Percentiles rank a stretch among this genome's conserved stretches.
Conservation (phyloP, 2,797 vertebrate species). For the Centropyge bicolor region DNA sequence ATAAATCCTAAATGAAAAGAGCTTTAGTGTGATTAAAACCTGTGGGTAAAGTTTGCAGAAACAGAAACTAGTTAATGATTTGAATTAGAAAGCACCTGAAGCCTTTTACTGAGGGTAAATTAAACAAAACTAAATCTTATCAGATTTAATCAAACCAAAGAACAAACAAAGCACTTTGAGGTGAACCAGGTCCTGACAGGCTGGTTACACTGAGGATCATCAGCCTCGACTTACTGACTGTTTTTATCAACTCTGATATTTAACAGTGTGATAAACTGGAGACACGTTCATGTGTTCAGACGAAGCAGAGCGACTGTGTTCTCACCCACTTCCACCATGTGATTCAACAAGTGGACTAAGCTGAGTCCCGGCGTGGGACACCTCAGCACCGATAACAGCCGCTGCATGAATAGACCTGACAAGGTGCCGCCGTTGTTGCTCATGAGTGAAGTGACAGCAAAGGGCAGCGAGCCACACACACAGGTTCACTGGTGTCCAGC, state of each 20-base stretch:
- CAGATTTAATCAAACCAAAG: neutral
- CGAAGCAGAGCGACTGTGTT: neutral
- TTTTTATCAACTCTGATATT: neutral
- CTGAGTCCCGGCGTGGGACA: conserved; percentile 36
- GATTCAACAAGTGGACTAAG: conserved; percentile 31
- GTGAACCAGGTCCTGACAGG: neutral
- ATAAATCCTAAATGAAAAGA: too few species aligned
- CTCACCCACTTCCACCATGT: conserved; percentile 43
- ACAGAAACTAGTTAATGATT: too few species aligned
- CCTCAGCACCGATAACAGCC: conserved; percentile 45
- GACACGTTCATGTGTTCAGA: neutral
- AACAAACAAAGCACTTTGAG: neutral
- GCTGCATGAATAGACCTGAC: conserved; percentile 46
- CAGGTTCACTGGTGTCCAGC: too few species aligned
- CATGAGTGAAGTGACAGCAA: conserved; percentile 28
- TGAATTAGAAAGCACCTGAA: neutral
- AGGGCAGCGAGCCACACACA: neutral
- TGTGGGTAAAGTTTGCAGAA: too few species aligned
- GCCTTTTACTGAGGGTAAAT: neutral
- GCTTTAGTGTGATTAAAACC: neutral
- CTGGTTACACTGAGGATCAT: neutral
- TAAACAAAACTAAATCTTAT: neutral
- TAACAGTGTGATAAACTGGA: neutral
- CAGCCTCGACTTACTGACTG: neutral
- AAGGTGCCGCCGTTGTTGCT: conserved; percentile 10